Conservation (phyloP, 2,113 vertebrate genomes). For the Pollachius pollachius region DNA sequence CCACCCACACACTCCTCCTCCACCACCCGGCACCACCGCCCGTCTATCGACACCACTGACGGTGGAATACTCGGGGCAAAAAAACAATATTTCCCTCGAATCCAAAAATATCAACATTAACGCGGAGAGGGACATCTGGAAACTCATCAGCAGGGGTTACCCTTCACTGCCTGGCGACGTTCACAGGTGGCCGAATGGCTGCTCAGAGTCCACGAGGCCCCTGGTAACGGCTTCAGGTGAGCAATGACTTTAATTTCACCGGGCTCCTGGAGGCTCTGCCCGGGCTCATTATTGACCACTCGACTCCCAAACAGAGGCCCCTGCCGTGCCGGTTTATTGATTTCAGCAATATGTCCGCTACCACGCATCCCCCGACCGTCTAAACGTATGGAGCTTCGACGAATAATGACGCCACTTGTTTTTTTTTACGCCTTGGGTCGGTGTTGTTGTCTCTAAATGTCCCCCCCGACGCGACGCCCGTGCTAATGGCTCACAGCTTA, state of each 20-base stretch:
- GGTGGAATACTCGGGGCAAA: slow-evolving; percentile 25
- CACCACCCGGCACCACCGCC: not conserved
- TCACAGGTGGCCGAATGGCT: slow-evolving; percentile 45
- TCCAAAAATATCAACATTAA: too few species aligned
- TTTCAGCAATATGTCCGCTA: slow-evolving; percentile 44
- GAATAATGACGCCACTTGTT: too few species aligned
- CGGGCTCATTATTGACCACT: slow-evolving; percentile 64
- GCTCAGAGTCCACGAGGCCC: slow-evolving; percentile 37
- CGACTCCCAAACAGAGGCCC: slow-evolving; percentile 45
- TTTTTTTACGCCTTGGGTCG: not conserved
- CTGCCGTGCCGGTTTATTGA: slow-evolving; percentile 61
- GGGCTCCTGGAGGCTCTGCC: slow-evolving; percentile 45
- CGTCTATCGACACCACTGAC: slow-evolving; percentile 32
- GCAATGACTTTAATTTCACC: slow-evolving; percentile 68
- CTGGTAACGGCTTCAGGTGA: slow-evolving; percentile 57
- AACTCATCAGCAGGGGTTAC: slow-evolving; percentile 12
- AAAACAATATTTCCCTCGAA: too few species aligned
- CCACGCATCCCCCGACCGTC: not conserved
- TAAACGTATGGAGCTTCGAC: too few species aligned
- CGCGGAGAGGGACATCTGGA: too few species aligned
- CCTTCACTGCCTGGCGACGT: slow-evolving; percentile 27
- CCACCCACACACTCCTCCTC: not conserved
- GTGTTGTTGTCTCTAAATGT: too few species aligned
- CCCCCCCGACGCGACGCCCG: too few species aligned
- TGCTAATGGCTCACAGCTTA: too few species aligned